These are phyloP conservation scores for Myotis planiceps DNA, from an alignment of 2,797 vertebrate genomes.

Conservation along the genomic window DNA sequence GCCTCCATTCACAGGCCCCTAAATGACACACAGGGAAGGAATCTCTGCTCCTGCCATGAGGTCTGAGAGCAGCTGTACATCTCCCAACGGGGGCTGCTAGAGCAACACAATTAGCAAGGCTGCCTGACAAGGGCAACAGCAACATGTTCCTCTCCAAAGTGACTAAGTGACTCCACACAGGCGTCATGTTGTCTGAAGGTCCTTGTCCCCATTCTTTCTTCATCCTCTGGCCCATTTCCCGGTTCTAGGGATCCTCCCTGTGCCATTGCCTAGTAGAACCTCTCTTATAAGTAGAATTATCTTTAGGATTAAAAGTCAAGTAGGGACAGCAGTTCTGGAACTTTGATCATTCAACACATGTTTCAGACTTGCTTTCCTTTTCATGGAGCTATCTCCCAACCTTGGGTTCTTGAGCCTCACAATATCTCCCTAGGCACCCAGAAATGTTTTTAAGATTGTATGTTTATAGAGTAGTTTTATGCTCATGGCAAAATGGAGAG, in stretches of 20 bases:
- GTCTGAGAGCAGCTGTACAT: neutral
- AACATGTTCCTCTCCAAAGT: neutral
- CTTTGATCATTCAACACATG: neutral
- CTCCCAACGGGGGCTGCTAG: neutral
- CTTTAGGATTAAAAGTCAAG: neutral
- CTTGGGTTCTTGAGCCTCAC: neutral
- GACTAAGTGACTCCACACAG: neutral
- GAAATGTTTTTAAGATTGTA: neutral
- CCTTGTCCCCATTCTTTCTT: neutral
- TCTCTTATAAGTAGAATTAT: neutral
- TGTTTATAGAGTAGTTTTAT: neutral
- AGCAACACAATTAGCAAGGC: neutral
- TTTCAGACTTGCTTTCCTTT: neutral
- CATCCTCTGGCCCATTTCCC: neutral
- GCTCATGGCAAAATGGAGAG: neutral
- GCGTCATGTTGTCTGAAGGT: neutral
- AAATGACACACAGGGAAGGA: slow-evolving; percentile 42
- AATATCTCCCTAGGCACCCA: neutral
- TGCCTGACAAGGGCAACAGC: neutral
- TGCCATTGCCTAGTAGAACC: neutral
- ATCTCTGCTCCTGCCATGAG: neutral
- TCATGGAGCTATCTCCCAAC: neutral
- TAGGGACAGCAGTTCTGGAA: neutral
- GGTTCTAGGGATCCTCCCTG: neutral
- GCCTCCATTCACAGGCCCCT: neutral